Base-by-base conservation (phyloP, 2,888 invertebrate genomes). In the Limnephilus auricula region DNA sequence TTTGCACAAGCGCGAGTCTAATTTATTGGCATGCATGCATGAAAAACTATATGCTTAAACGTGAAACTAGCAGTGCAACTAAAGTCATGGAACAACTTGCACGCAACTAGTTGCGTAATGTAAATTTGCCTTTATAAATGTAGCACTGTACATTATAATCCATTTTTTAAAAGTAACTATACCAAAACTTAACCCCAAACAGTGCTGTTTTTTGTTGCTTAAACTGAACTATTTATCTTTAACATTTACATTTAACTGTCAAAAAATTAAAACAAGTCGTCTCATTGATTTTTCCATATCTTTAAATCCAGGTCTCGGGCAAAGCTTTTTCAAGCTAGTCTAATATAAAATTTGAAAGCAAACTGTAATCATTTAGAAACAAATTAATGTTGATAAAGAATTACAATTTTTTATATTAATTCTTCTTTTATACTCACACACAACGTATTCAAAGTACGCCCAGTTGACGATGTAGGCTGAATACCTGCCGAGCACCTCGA, bases 381-480 rank as follows among this genome's bases (percentile, higher is more conserved):
- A 40, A 40, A 40, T 5, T 9, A 37, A 78, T n/a, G 0, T 25
- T 78, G 9, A n/a, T n/a, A n/a, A n/a, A n/a, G n/a, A n/a, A n/a
- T n/a, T n/a, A n/a, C n/a, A n/a, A 78, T n/a, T n/a, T 79, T 30
- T 9, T 2, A 25, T 6, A 31, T 31, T 5, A 32, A 31, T 83
- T 32, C 82, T 32, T 25, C 12, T 40, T 40, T 40, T 40, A 79
- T 79, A 92, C 97, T 96, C 94, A 98, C 98, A 97, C 90, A 97
- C 96, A 90, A 97, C 94, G 93, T 97, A 96, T 94, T 98, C 97
- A 94, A 98, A 98, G 95, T 97, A 97, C 12, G 96, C 96, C 97
- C 97, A 97, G 78, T 96, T 95, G 18, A 98, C 97, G 15, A 97
- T 95, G 25, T 95, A 95, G 88, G 97, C 95, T 9, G 97, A 96